Conservation (phyloP, 37 sponge, comb jelly and placozoan genomes). For the Halisarca cf. caerulea region DNA sequence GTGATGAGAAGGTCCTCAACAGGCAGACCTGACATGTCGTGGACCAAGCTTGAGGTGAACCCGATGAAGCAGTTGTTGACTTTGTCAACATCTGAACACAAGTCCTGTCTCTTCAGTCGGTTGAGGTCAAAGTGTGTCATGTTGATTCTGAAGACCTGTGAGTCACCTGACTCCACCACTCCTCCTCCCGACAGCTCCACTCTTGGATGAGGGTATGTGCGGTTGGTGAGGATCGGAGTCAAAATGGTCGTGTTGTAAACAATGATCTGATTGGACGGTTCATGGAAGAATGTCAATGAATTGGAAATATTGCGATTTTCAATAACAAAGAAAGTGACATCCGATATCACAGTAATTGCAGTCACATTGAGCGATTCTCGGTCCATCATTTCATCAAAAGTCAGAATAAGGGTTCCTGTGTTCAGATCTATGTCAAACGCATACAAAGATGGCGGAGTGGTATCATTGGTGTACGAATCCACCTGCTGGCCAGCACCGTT, state of each 20-base stretch:
- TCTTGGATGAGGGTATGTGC: constrained; percentile 37
- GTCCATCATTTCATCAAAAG: constrained; percentile 82
- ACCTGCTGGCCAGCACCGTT: constrained; percentile 52
- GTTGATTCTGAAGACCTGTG: constrained; percentile 50
- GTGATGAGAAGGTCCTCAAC: constrained; percentile 28
- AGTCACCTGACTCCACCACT: constrained; percentile 27
- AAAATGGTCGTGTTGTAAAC: neutral
- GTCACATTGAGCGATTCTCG: constrained; percentile 54
- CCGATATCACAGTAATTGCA: constrained; percentile 46
- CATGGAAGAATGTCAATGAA: neutral
- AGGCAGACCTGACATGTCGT: constrained; percentile 73
- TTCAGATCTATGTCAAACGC: constrained; percentile 90
- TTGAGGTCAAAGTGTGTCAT: constrained; percentile 71
- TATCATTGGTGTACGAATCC: constrained; percentile 68
- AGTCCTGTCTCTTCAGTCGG: constrained; percentile 66
- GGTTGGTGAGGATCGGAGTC: constrained; percentile 17
- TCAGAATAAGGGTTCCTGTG: constrained; percentile 63
- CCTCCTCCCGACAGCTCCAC: constrained; percentile 72
- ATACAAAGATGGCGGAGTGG: constrained; percentile 69
- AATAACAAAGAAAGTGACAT: neutral
- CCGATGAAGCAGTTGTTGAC: constrained; percentile 72
- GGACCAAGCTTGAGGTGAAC: constrained; percentile 41
- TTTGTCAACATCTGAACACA: constrained; percentile 67
- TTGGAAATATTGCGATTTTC: neutral
- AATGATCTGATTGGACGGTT: neutral